Evolutionary conservation across 2,797 vertebrate species (phyloP).

Genomic region (Chaenodraco wilsoni): DNA sequence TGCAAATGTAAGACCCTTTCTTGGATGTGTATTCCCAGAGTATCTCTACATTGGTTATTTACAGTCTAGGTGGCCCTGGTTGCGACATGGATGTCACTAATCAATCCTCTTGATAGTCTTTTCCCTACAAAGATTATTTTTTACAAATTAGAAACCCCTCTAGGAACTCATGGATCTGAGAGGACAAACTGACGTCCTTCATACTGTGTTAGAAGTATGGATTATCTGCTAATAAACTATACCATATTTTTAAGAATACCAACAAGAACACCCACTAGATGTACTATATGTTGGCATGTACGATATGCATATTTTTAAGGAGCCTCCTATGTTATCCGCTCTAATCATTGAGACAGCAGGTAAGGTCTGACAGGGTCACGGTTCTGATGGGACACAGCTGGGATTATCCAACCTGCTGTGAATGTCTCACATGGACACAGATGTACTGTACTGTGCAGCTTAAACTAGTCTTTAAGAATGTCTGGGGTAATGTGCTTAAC

Average conservation of each 20-base stretch:
- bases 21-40: slow-evolving; percentile 41
- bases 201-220: background rate
- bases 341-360: slow-evolving; percentile 21
- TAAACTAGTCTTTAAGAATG: slow-evolving; percentile 5
- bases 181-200: slow-evolving; percentile 2
- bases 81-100: background rate
- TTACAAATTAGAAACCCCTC: background rate
- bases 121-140: background rate
- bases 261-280: background rate
- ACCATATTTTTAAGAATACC: slow-evolving; percentile 1
- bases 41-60: slow-evolving; percentile 55
- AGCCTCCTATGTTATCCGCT: slow-evolving; percentile 38
- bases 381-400: slow-evolving; percentile 31
- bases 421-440: slow-evolving; percentile 29
- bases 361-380: slow-evolving; percentile 39
- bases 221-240: no score
- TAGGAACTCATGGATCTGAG: background rate
- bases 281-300: slow-evolving; percentile 10
- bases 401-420: slow-evolving; percentile 47
- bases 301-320: slow-evolving; percentile 1
- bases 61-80: slow-evolving; percentile 17
- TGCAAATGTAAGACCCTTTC: slow-evolving; percentile 37
- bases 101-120: slow-evolving; percentile 24
- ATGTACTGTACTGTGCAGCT: slow-evolving; percentile 30
- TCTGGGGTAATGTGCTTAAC: background rate